Percentiles rank a stretch among this genome's conserved stretches.
phyloP scores from a whole-genome alignment of 2,113 vertebrate species.

The Anarhynchus alexandrinus region DNA sequence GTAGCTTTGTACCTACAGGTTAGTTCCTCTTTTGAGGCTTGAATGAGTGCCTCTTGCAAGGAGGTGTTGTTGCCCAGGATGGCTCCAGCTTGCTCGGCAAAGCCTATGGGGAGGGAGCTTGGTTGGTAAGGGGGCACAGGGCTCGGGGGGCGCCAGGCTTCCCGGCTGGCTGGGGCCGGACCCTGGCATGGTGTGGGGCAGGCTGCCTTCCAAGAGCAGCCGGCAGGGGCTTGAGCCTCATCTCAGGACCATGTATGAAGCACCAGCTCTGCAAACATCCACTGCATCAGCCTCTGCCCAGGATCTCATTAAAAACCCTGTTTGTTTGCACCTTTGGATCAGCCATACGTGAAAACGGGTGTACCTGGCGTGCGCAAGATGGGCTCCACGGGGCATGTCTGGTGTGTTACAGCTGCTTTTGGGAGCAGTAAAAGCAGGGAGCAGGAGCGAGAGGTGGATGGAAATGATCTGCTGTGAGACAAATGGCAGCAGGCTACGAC shows the following conservation, averaged over 20 bases:
- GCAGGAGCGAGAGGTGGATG: background rate
- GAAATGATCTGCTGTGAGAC: background rate
- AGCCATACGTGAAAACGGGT: fast-evolving
- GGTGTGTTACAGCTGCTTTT: background rate
- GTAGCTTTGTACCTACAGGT: background rate
- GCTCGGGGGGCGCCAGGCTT: background rate
- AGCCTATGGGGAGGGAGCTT: background rate
- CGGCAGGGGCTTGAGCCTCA: background rate
- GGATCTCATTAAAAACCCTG: background rate
- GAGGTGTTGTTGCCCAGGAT: background rate
- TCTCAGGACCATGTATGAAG: background rate
- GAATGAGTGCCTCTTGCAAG: background rate
- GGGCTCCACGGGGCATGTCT: background rate
- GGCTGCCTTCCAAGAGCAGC: background rate
- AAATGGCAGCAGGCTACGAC: fast-evolving
- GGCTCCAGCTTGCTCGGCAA: background rate
- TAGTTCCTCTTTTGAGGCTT: background rate
- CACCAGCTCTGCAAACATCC: background rate
- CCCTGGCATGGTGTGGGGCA: fast-evolving
- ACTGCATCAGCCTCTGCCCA: background rate
- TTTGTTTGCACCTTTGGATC: background rate
- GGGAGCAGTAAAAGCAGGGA: background rate
- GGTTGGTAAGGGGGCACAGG: background rate
- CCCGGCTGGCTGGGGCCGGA: background rate
- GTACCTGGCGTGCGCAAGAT: fast-evolving